These are phyloP conservation scores for Drosophila hydei DNA, from an alignment of 1,140 invertebrate genomes.

Conservation along the genomic window DNA sequence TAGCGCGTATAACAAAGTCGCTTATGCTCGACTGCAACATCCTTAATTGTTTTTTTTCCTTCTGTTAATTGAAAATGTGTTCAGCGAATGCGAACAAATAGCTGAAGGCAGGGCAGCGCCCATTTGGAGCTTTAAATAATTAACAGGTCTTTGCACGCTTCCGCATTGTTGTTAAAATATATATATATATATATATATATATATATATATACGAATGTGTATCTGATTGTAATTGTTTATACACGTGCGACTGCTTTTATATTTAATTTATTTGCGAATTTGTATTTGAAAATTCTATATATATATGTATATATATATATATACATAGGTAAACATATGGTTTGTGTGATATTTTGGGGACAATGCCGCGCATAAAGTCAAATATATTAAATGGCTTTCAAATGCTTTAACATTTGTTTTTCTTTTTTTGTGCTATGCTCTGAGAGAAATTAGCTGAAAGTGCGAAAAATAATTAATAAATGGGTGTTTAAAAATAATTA, in stretches of 20 bases:
- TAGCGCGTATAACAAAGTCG: too few relatives aligned
- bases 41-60: slow-evolving; percentile 43
- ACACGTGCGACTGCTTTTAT: slow-evolving; percentile 1
- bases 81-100: slow-evolving; percentile 65
- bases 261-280: slow-evolving; percentile 41
- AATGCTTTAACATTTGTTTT: neutral
- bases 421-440: too few relatives aligned
- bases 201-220: neutral
- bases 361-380: slow-evolving; percentile 36
- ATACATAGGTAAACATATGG: slow-evolving; percentile 24
- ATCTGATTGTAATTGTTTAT: slow-evolving; percentile 22
- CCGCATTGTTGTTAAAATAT: slow-evolving; percentile 6
- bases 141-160: slow-evolving; percentile 49
- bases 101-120: neutral
- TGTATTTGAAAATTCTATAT: slow-evolving; percentile 15
- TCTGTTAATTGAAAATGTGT: slow-evolving; percentile 77
- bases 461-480: slow-evolving; percentile 22
- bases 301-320: slow-evolving; percentile 1
- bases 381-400: slow-evolving; percentile 37
- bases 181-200: too few relatives aligned
- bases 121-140: slow-evolving; percentile 63
- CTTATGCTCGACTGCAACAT: too few relatives aligned
- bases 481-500: slow-evolving; percentile 29
- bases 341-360: slow-evolving; percentile 8
- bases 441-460: neutral